phyloP scores from a whole-genome alignment of 2,888 invertebrate genomes.

The Allolobophora icterica region DNA sequence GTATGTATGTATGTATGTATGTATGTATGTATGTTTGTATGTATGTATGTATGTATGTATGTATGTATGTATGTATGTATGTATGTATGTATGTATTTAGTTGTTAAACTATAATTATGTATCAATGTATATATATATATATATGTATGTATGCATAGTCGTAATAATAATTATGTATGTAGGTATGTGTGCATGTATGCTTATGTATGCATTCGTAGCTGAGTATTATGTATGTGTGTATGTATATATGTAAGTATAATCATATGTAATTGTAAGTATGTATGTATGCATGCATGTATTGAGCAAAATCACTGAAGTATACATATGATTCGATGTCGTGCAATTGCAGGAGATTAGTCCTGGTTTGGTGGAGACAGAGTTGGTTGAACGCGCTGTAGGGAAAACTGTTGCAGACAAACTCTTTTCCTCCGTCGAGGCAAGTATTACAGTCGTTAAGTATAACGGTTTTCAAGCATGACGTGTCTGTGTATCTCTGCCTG shows the following conservation, averaged over 20 bases:
- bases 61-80: neutral
- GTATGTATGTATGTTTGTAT: neutral
- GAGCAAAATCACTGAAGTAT: neutral
- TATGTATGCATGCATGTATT: too few species aligned
- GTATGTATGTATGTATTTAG: neutral
- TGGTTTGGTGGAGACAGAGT: conserved; percentile 53
- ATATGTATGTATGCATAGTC: neutral
- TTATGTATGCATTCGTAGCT: neutral
- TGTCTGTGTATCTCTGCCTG: too few species aligned
- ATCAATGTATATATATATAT: too few species aligned
- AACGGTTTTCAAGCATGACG: neutral
- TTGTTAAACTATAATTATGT: too few species aligned
- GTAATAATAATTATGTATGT: neutral
- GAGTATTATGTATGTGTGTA: neutral
- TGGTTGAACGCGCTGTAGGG: conserved; percentile 48
- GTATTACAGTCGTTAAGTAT: neutral
- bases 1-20: neutral
- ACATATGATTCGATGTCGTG: neutral
- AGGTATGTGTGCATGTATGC: neutral
- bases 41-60: neutral
- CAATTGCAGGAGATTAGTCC: conserved; percentile 54
- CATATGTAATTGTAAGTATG: too few species aligned
- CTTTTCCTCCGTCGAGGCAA: conserved; percentile 31
- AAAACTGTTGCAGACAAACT: conserved; percentile 46
- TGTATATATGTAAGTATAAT: too few species aligned